A percentile compares a stretch with the other conserved stretches of the same genome.
These are phyloP conservation scores for Darevskia mixta DNA, from an alignment of 2,797 vertebrate genomes.

Conservation along the genomic window DNA sequence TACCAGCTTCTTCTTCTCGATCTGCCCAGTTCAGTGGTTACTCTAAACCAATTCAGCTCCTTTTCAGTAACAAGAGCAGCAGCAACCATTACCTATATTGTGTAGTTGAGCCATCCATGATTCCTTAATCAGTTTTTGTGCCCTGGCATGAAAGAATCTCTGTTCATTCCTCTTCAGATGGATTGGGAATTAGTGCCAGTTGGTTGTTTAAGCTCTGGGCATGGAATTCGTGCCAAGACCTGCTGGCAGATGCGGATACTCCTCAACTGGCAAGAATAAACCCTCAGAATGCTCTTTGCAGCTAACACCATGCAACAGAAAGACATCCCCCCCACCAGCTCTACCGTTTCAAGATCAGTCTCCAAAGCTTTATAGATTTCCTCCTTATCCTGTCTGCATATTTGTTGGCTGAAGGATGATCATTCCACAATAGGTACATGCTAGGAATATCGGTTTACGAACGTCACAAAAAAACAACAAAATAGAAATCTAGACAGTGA, in stretches of 20 bases:
- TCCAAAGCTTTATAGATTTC: background rate
- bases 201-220: constrained; percentile 39
- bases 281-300: constrained; percentile 9
- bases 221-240: constrained; percentile 21
- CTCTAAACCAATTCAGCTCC: too few relatives aligned
- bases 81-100: too few relatives aligned
- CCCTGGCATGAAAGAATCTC: constrained; percentile 34
- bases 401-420: background rate
- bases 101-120: background rate
- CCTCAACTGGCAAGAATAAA: constrained; percentile 10
- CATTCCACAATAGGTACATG: constrained; percentile 35
- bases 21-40: too few relatives aligned
- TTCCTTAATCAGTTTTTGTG: background rate
- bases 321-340: background rate
- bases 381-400: background rate
- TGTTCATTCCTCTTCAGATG: background rate
- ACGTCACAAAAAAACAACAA: constrained; percentile 28
- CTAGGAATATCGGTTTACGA: constrained; percentile 33
- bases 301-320: background rate
- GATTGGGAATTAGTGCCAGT: constrained; percentile 30
- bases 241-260: constrained; percentile 46
- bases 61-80: too few relatives aligned
- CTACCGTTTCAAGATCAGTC: background rate
- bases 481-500: constrained; percentile 9
- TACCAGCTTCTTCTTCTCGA: too few relatives aligned